Evolutionary conservation across 1,140 invertebrate species (phyloP).

Genomic region (Drosophila ficusphila): DNA sequence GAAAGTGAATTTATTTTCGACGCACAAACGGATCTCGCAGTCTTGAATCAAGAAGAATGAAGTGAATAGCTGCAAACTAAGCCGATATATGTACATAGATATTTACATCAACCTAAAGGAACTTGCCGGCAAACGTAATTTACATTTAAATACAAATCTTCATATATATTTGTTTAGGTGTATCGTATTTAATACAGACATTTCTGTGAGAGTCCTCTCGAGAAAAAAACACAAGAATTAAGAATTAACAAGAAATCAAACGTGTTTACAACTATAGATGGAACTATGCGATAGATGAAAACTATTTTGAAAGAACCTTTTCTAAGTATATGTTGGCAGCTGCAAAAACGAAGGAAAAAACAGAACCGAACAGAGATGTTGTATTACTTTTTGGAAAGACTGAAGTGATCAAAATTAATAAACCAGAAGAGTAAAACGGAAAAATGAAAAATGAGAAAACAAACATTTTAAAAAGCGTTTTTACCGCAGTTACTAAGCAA

Average conservation of each 20-base stretch:
- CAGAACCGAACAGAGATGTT: slow-evolving; percentile 18
- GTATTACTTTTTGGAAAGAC: slow-evolving; percentile 78
- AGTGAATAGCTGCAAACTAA: slow-evolving; percentile 59
- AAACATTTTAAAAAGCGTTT: slow-evolving; percentile 48
- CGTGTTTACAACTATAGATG: slow-evolving; percentile 43
- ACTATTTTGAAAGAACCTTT: slow-evolving; percentile 49
- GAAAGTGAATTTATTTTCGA: slow-evolving; percentile 44
- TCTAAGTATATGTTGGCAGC: slow-evolving; percentile 38
- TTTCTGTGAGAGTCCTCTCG: slow-evolving; percentile 62
- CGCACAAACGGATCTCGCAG: slow-evolving; percentile 75
- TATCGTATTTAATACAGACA: slow-evolving; percentile 62
- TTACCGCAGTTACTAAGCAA: slow-evolving; percentile 61
- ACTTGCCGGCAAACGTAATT: slow-evolving; percentile 42
- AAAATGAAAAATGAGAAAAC: slow-evolving; percentile 32
- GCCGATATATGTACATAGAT: slow-evolving; percentile 59
- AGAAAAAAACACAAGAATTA: slow-evolving; percentile 6
- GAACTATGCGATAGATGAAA: slow-evolving; percentile 50
- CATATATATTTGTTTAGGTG: slow-evolving; percentile 48
- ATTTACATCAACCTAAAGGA: slow-evolving; percentile 43
- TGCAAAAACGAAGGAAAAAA: slow-evolving; percentile 8
- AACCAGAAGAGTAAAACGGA: slow-evolving; percentile 36
- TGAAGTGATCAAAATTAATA: slow-evolving; percentile 78
- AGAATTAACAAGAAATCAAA: slow-evolving; percentile 28
- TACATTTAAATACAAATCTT: slow-evolving; percentile 25
- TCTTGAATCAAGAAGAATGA: slow-evolving; percentile 44